These are phyloP conservation scores for Crossaster papposus DNA, from an alignment of 53 echinoderm and acorn worm species.

Conservation along the genomic window DNA sequence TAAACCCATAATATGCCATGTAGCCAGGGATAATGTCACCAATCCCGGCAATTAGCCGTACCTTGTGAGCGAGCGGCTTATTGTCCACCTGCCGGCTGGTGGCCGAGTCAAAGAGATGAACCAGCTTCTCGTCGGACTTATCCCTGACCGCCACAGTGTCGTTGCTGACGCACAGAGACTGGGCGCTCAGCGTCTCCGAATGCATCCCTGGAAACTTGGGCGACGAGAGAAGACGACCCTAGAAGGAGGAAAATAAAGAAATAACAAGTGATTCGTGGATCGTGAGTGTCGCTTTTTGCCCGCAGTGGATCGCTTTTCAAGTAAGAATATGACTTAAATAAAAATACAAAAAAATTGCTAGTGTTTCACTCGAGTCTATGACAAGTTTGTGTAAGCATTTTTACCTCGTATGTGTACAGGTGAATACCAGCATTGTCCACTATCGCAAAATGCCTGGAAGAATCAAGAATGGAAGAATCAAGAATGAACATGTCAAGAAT, in stretches of 20 bases:
- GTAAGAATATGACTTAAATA: no score
- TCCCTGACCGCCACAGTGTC: slow-evolving; percentile 96
- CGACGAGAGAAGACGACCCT: slow-evolving; percentile 97
- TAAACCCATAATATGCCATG: no score
- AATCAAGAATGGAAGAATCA: neutral
- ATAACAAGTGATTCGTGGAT: no score
- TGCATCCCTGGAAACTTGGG: slow-evolving; percentile 96
- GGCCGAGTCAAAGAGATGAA: slow-evolving; percentile 90
- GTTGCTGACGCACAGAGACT: slow-evolving; percentile 83
- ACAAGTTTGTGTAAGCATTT: neutral
- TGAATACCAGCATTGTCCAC: slow-evolving; percentile 94
- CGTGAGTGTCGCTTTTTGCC: no score
- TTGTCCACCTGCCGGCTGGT: slow-evolving; percentile 90
- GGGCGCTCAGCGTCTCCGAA: slow-evolving; percentile 82
- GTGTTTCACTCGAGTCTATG: no score
- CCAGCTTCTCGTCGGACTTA: slow-evolving; percentile 90
- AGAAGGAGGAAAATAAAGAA: neutral
- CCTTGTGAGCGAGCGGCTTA: slow-evolving; percentile 96
- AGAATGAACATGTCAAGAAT: no score
- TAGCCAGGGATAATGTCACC: no score
- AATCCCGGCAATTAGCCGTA: slow-evolving; percentile 9
- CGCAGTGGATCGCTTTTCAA: no score
- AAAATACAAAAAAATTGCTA: no score
- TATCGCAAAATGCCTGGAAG: slow-evolving; percentile 93
- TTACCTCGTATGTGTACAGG: slow-evolving; percentile 96